Conservation (phyloP, 2,888 invertebrate genomes). For the Gastracanthus pulcherrimus region DNA sequence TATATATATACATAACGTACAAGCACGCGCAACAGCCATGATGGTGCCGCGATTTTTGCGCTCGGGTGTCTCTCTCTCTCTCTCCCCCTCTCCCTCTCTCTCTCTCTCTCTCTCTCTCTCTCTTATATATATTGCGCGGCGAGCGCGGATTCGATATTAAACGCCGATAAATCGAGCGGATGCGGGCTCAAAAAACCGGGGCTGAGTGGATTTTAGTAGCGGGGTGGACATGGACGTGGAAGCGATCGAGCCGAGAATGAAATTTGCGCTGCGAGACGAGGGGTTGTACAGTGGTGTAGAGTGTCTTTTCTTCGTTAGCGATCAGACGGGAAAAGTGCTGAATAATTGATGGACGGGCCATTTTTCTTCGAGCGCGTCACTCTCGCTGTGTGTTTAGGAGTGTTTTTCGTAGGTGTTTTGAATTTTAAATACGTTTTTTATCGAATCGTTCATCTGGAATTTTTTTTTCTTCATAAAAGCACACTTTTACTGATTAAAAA, state of each 20-base stretch:
- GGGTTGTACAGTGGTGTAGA: neutral
- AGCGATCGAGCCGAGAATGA: neutral
- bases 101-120: no score
- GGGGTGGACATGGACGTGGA: neutral
- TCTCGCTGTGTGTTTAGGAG: no score
- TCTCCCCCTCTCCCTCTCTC: no score
- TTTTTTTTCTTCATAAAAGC: no score
- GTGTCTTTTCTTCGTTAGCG: neutral
- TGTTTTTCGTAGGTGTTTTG: slow-evolving; percentile 13
- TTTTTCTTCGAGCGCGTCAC: neutral
- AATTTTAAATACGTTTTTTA: neutral
- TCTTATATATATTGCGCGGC: no score
- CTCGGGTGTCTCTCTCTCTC: no score
- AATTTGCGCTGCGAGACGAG: neutral
- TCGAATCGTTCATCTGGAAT: no score
- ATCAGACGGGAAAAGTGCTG: neutral
- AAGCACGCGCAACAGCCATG: no score
- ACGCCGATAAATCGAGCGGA: slow-evolving; percentile 34
- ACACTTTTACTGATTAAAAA: no score
- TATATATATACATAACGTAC: neutral
- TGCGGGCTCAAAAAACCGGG: neutral
- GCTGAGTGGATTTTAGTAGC: neutral
- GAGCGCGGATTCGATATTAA: slow-evolving; percentile 14
- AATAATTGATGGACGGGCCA: slow-evolving; percentile 2
- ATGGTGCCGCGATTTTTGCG: neutral